phyloP scores from a whole-genome alignment of 2,797 vertebrate genomes.

The Poecilia picta region DNA sequence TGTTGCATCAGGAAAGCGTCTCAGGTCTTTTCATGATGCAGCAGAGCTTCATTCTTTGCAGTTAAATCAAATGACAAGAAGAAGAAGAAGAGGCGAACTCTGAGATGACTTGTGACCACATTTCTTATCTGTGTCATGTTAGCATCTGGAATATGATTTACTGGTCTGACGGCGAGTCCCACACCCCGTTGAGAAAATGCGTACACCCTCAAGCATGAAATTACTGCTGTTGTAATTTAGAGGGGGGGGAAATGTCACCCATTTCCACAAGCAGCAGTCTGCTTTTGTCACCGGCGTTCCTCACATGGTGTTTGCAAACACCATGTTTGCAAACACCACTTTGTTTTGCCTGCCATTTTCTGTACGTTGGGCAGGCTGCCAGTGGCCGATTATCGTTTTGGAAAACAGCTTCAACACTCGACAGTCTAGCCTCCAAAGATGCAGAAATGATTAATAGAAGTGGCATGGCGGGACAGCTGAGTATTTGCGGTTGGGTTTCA shows the following conservation, averaged over 20 bases:
- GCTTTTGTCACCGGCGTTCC: constrained; percentile 17
- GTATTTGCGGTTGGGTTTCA: constrained; percentile 46
- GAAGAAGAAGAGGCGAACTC: constrained; percentile 22
- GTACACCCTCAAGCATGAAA: constrained; percentile 65
- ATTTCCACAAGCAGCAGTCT: constrained; percentile 27
- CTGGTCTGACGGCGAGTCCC: constrained; percentile 32
- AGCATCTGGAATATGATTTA: constrained; percentile 58
- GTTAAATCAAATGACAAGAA: constrained; percentile 15
- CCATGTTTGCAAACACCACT: constrained; percentile 48
- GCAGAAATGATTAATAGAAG: constrained; percentile 40
- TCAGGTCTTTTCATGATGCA: neutral
- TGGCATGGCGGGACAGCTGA: neutral
- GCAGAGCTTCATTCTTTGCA: constrained; percentile 17
- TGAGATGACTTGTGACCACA: constrained; percentile 34
- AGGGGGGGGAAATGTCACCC: constrained; percentile 42
- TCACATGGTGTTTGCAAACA: constrained; percentile 42
- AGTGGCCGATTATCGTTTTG: constrained; percentile 43
- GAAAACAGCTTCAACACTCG: constrained; percentile 14
- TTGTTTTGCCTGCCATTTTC: constrained; percentile 16
- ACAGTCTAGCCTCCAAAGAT: constrained; percentile 28
- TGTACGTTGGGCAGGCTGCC: constrained; percentile 19
- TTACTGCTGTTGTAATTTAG: constrained; percentile 60
- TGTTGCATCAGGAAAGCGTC: neutral
- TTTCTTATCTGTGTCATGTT: constrained; percentile 51
- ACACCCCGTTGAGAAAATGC: constrained; percentile 49